Percentiles rank a stretch among this genome's conserved stretches.
Evolutionary conservation across 2,113 vertebrate genomes (phyloP).

Genomic region (Saccopteryx leptura): DNA sequence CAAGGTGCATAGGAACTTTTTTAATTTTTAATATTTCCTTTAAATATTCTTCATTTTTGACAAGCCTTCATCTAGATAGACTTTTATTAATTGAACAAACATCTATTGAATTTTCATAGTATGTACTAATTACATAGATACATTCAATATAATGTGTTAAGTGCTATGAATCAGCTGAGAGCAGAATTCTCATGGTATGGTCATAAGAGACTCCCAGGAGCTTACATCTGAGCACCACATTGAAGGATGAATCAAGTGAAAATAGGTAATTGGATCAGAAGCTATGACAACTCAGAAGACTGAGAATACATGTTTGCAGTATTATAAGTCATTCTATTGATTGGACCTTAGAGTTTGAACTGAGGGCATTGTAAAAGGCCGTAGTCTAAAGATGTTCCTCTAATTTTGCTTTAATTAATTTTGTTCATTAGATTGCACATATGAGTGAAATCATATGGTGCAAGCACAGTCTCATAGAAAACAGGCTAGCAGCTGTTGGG

Average conservation of each 20-base stretch:
- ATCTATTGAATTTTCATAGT: not conserved
- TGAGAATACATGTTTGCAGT: not conserved
- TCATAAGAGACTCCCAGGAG: not conserved
- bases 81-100: not conserved
- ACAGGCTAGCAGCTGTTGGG: too few relatives aligned
- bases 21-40: slow-evolving; percentile 8
- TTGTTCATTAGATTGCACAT: not conserved
- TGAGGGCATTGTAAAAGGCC: not conserved
- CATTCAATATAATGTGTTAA: not conserved
- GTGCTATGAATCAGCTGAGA: not conserved
- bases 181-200: not conserved
- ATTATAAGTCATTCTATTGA: not conserved
- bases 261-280: not conserved
- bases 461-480: too few relatives aligned
- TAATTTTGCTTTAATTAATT: not conserved
- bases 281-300: not conserved
- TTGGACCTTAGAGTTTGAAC: not conserved
- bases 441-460: too few relatives aligned
- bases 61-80: not conserved
- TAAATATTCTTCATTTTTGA: slow-evolving; percentile 9
- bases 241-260: not conserved
- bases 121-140: not conserved
- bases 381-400: not conserved
- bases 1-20: not conserved
- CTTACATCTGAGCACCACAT: not conserved